Percentiles rank a stretch among this genome's conserved stretches.
Conservation (phyloP, 2,113 vertebrate genomes). For the Menura novaehollandiae region DNA sequence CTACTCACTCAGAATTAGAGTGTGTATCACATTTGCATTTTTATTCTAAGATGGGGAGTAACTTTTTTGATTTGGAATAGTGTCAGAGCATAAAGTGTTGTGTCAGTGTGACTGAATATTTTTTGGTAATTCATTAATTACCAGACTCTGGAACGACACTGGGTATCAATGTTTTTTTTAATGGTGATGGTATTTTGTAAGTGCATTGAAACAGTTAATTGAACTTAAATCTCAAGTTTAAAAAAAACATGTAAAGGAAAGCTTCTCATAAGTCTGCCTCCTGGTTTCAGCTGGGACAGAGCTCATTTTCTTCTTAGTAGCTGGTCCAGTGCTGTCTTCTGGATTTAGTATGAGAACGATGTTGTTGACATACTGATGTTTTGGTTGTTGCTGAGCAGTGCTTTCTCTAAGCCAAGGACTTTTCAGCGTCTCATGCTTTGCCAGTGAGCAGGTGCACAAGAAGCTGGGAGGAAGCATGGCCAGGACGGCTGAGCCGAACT, state of each 20-base stretch:
- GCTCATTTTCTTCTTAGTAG: background rate
- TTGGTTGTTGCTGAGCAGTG: background rate
- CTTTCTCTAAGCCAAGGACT: background rate
- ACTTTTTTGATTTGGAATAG: background rate
- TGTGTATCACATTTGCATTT: background rate
- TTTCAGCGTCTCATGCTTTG: background rate
- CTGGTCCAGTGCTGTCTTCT: background rate
- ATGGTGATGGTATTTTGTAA: background rate
- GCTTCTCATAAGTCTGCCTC: background rate
- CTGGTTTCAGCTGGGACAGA: background rate
- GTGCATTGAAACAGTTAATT: background rate
- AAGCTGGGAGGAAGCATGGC: background rate
- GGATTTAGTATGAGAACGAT: background rate
- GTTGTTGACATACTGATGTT: background rate
- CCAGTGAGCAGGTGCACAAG: background rate
- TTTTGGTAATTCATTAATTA: background rate
- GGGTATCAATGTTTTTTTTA: background rate
- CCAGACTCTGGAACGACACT: background rate
- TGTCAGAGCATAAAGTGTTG: background rate
- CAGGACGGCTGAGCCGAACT: background rate
- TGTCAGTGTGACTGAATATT: background rate
- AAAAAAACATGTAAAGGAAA: background rate
- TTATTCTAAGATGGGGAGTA: background rate
- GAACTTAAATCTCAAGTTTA: background rate
- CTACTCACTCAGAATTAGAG: background rate